Base-by-base conservation (phyloP, 2,797 vertebrate species). In the Clarias fuscus region DNA sequence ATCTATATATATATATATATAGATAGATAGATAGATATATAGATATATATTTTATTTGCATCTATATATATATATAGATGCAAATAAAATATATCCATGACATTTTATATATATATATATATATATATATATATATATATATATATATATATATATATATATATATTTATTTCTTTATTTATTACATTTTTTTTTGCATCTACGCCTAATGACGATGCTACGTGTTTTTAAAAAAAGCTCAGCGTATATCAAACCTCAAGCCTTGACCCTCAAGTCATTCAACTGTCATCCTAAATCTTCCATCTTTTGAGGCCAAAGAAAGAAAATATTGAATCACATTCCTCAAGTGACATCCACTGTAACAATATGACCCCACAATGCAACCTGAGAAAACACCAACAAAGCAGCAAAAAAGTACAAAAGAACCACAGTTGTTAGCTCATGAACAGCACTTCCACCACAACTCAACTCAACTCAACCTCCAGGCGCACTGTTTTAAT, bases 321-420 rank as follows among this genome's bases (percentile, higher is more conserved):
- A 56, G n/a, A 76, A 53, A 30, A 58, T 76, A 62, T 79, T 33
- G 27, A 59, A 68, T 59, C 37, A n/a, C 6, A 18, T 68, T 65
- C 40, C 62, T 84, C 27, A 58, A 30, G 64, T 76, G 70, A 85
- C 79, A 76, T 75, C 48, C 43, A 56, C 22, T 80, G 84, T n/a
- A 30, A 84, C 37, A 43, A 59, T 18, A 22, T 53, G 11, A 18
- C 48, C 37, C 65, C 24, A 27, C 27, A 1, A 22, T 20, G 79
- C 33, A 81, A 85, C 64, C 71, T 53, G 53, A 43, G 30, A 59
- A 72, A 71, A 43, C 64, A 61, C 20, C 81, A 73, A 64, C 83
- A 70, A 43, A 58, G 83, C 5, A 24, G 24, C 27, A 62, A 2
- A 24, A 75, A 73, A 68, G 77, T 86, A 90, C 84, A 88, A 89